Conservation (phyloP, 2,888 invertebrate species). For the Portevinia maculata region DNA sequence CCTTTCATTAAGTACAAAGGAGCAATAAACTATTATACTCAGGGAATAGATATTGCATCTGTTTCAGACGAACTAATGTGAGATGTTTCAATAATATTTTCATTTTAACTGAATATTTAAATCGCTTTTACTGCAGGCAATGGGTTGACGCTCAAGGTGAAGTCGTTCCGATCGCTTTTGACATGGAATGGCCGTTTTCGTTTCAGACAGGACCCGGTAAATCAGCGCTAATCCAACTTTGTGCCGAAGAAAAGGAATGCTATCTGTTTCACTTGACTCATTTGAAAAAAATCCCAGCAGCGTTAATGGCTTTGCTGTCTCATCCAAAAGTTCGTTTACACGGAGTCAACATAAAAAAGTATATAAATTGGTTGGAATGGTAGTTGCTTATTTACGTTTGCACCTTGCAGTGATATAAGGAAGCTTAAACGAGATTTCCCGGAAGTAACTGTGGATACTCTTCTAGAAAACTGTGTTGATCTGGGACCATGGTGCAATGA, state of each 20-base stretch:
- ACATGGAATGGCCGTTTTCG: slow-evolving; percentile 87
- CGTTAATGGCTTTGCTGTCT: slow-evolving; percentile 84
- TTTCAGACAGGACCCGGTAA: slow-evolving; percentile 85
- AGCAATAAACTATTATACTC: slow-evolving; percentile 80
- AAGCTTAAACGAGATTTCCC: slow-evolving; percentile 86
- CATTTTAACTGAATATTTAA: not conserved
- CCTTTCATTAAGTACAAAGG: slow-evolving; percentile 80
- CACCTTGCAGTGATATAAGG: slow-evolving; percentile 85
- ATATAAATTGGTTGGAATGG: too few relatives aligned
- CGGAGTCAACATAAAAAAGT: slow-evolving; percentile 87
- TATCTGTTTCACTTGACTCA: slow-evolving; percentile 85
- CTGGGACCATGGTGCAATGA: slow-evolving; percentile 85
- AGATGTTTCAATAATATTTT: slow-evolving; percentile 68
- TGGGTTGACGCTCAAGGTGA: slow-evolving; percentile 80
- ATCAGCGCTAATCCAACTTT: slow-evolving; percentile 86
- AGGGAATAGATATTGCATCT: slow-evolving; percentile 83
- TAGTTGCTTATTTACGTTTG: not conserved
- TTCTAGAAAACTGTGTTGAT: slow-evolving; percentile 86
- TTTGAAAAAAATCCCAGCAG: slow-evolving; percentile 85
- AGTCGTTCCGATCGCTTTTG: slow-evolving; percentile 85
- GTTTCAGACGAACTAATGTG: slow-evolving; percentile 83
- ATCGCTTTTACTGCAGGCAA: slow-evolving; percentile 76
- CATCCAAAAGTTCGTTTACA: slow-evolving; percentile 85
- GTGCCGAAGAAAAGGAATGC: slow-evolving; percentile 84
- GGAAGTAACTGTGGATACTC: slow-evolving; percentile 83